Base-by-base conservation (phyloP, 2,888 invertebrate genomes). In the Sinodicranocentrus sp. region DNA sequence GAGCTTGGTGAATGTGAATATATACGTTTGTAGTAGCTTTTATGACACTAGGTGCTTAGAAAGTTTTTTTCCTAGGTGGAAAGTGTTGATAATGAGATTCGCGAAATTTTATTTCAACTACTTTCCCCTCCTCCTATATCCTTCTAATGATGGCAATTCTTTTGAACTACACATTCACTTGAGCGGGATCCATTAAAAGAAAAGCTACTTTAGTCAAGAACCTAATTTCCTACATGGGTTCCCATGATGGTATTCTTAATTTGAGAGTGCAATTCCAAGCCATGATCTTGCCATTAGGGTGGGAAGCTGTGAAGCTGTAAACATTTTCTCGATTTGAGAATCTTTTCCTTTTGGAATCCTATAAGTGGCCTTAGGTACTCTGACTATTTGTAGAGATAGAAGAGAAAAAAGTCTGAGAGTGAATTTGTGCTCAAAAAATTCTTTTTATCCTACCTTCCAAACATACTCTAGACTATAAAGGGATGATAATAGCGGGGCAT, bases 1-100 rank as follows among this genome's bases (percentile, higher is more conserved):
- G 33, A 33, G 10, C 33, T 10, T 6, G 33, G 33, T 6, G 33
- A 33, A n/a, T n/a, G 33, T 6, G 33, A 33, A 33, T 6, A 33
- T 6, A 33, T 3, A 33, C 33, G 33, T n/a, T n/a, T n/a, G n/a
- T n/a, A n/a, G n/a, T n/a, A n/a, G n/a, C n/a, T n/a, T n/a, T n/a
- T n/a, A n/a, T n/a, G 21, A 54, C 21, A 54, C 19, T 25, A 21
- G 2, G 17, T 26, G 26, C 1, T 33, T n/a, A n/a, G n/a, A n/a
- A 59, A 72, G 43, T 59, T 72, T 72, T 39, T 43, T 39, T 39
- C 13, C 8, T 17, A 19, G 33, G 63, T 75, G 63, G 63, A 65
- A 52, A 19, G 33, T 52, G 75, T 48, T 28, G 52, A 75, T 75
- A 75, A 75, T 63, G 63, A 75, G 52, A 65, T 65, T 63, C 33